Evolutionary conservation across 2,888 invertebrate genomes (phyloP), one percentile per base, ranked within the genome.

Genomic region (Tetragnatha montana): DNA sequence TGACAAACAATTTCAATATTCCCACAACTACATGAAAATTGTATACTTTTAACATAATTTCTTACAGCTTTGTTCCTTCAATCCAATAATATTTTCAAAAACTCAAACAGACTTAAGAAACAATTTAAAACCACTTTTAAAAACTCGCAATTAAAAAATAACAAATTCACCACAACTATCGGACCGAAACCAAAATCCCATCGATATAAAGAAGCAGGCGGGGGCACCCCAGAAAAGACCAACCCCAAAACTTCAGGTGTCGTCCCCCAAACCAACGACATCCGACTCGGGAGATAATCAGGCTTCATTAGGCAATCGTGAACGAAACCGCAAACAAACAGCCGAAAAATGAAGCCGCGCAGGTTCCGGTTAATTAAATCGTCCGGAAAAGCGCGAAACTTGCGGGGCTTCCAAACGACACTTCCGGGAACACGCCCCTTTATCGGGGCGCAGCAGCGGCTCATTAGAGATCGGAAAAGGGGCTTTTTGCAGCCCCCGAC

Each of bases 311-410:
- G 84, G 79, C 80, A 89, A 84, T 89, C 60, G 75, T 51, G 79
- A 83, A 71, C 79, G 73, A 75, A 88, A 88, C 88, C 88, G 79
- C 84, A 73, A 80, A 49, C 75, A 82, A 75, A 47, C 14, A 35
- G 49, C 73, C 50, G 51, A 74, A 81, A 75, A 87, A 47, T 49
- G 74, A 78, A 19, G 8, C 50, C 35, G 71, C 60, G 60, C 60
- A 60, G 60, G 60, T 81, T 84, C 84, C 75, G 84, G 74, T 75
- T 84, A 79, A 89, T 89, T 89, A 89, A 89, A 81, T 79, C 50
- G 51, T 70, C 22, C 73, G 22, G 22, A 21, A 73, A 51, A 50
- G n/a, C 19, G n/a, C 8, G 69, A 69, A 87, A 71, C 81, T 84
- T 76, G 75, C 60, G 35, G 81, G 35, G 14, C 73, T 51, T 51